Evolutionary conservation across 2,888 invertebrate species (phyloP), one percentile per base, ranked within the genome.

Genomic region (Spisula subtruncata): DNA sequence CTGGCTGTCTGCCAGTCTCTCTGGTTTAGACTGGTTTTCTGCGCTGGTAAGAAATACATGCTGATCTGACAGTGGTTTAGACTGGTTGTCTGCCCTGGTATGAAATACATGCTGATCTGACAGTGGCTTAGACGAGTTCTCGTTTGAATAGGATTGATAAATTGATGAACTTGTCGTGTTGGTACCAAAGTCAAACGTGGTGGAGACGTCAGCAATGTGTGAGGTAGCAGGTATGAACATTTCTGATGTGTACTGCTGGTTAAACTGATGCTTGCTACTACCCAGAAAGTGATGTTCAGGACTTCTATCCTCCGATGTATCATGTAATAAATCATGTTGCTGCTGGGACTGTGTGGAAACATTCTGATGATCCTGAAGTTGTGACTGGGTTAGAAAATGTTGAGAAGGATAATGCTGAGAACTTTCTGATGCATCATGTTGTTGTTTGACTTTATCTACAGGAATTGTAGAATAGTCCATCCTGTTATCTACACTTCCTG

Each of bases 231-330:
- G n/a, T 25, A 48, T 16, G 51, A 51, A 51, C 32, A 75, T 84
- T 51, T 84, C 75, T 51, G 60, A 32, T 16, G 66, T 20, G n/a
- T 18, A 71, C 20, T 71, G 66, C 71, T 83, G 83, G 56, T 83
- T 32, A 14, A 56, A 51, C 60, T 8, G n/a, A 25, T 29, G 25
- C 54, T 54, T 82, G 14, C 32, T 25, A 54, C 35, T 35, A 8
- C 35, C 80, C n/a, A 48, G 12, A 46, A 81, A 25, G 25, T 81
- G 79, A 10, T 79, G 79, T 16, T 48, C 48, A 54, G 29, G 29
- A 51, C 29, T 82, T 16, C 54, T 82, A 25, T 54, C 25, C 10
- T 1, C 12, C n/a, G 2, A 20, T 25, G 29, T 20, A 46, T 48
- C 35, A 25, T 81, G 81, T 25, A 48, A 25, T 29, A 46, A 81